These are phyloP conservation scores for Caenorhabditis latens DNA, from an alignment of 1,140 invertebrate genomes.

Conservation along the genomic window DNA sequence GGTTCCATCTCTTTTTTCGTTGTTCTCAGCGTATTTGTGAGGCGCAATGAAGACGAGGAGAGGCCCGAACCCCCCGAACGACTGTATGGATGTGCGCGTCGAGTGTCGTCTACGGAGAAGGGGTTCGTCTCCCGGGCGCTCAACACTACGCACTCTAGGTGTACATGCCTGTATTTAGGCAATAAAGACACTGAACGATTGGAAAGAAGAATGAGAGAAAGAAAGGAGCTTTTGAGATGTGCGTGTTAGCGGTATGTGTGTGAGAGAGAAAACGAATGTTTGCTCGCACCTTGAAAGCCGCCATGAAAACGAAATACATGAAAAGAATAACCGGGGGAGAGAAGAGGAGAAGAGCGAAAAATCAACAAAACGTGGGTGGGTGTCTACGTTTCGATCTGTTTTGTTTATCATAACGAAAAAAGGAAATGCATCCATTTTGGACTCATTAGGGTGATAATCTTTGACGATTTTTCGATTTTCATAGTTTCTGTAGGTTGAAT, in stretches of 20 bases:
- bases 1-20: neutral
- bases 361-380: conserved; percentile 16
- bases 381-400: neutral
- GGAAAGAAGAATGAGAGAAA: neutral
- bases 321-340: conserved; percentile 15
- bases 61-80: neutral
- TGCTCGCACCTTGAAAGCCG: conserved; percentile 35
- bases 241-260: conserved; percentile 39
- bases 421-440: too few species aligned
- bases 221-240: conserved; percentile 14
- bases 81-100: neutral
- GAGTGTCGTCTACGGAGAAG: neutral
- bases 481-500: too few species aligned
- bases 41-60: neutral
- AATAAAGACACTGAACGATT: conserved; percentile 48
- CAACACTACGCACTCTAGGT: neutral
- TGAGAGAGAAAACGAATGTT: conserved; percentile 7
- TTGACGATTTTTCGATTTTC: too few species aligned
- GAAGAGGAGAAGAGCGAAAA: conserved; percentile 15
- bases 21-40: conserved; percentile 28
- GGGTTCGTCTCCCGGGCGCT: neutral
- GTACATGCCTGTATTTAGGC: conserved; percentile 54
- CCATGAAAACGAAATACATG: conserved; percentile 42
- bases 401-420: neutral
- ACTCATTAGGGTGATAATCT: too few species aligned